Percentiles rank a stretch among this genome's conserved stretches.
Conservation (phyloP, 2,888 invertebrate species). For the Lasioglossum leucozonium region DNA sequence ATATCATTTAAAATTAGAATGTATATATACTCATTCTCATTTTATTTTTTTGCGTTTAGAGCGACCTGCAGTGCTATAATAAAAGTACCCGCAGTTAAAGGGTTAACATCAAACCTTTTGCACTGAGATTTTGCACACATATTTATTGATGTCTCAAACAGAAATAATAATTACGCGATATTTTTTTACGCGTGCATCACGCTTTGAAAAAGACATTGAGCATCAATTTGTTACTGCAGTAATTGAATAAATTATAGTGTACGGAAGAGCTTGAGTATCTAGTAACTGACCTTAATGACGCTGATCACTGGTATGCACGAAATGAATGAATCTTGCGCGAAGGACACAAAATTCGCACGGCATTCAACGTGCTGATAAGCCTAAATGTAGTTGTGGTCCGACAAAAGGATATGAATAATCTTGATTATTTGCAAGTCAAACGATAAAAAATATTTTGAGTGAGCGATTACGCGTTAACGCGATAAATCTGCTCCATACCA, state of each 20-base stretch:
- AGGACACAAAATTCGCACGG: background rate
- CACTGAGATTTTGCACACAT: background rate
- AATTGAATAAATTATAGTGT: background rate
- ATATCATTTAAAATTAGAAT: too few relatives aligned
- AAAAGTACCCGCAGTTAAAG: too few relatives aligned
- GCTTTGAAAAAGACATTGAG: background rate
- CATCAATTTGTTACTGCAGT: background rate
- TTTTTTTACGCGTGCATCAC: too few relatives aligned
- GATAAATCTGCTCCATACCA: too few relatives aligned
- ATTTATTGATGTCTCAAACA: too few relatives aligned
- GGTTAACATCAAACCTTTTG: too few relatives aligned
- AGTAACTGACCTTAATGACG: background rate
- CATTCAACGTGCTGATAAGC: background rate
- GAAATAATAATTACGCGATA: background rate
- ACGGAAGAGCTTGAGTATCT: background rate
- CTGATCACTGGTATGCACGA: background rate
- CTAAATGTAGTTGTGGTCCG: background rate
- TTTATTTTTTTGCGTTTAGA: too few relatives aligned
- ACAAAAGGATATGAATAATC: background rate
- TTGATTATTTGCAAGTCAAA: too few relatives aligned
- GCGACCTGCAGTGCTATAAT: too few relatives aligned
- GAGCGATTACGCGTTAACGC: too few relatives aligned
- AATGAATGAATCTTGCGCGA: background rate
- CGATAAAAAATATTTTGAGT: too few relatives aligned
- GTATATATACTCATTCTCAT: too few relatives aligned